Evolutionary conservation across 2,888 invertebrate species (phyloP).

Genomic region (Desoria tigrina): DNA sequence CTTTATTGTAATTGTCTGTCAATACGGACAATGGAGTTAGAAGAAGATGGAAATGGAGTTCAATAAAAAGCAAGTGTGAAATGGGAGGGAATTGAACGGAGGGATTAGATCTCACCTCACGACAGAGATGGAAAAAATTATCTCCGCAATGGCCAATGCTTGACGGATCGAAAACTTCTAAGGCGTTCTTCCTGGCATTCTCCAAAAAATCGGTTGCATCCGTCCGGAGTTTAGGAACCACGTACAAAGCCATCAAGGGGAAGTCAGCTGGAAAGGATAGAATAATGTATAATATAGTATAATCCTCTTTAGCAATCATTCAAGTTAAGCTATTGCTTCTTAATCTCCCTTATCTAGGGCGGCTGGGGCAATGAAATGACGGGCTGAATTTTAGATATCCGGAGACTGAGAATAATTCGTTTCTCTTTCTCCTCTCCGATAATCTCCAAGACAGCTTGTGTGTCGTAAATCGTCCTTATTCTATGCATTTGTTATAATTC

Average conservation of each 20-base stretch:
- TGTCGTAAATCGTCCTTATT: no score
- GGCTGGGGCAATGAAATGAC: no score
- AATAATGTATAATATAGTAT: conserved; percentile 11
- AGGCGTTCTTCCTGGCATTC: conserved; percentile 77
- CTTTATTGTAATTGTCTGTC: conserved; percentile 16
- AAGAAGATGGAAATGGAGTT: not conserved
- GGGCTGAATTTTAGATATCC: no score
- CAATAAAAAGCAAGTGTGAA: not conserved
- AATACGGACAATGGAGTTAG: conserved; percentile 1
- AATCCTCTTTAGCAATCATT: no score
- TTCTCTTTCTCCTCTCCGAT: no score
- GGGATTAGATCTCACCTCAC: conserved; percentile 61
- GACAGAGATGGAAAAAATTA: conserved; percentile 82
- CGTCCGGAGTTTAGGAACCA: conserved; percentile 82
- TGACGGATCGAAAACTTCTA: conserved; percentile 84
- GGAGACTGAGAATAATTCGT: no score
- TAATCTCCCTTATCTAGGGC: no score
- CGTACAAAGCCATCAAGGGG: conserved; percentile 86
- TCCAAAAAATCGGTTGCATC: conserved; percentile 84
- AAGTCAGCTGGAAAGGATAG: conserved; percentile 70
- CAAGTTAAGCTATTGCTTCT: no score
- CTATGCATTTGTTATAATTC: no score
- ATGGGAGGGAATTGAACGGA: not conserved
- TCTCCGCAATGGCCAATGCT: conserved; percentile 78
- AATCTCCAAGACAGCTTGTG: no score